phyloP scores from a whole-genome alignment of 2,888 invertebrate genomes.

The Flabesymbios commensalis region DNA sequence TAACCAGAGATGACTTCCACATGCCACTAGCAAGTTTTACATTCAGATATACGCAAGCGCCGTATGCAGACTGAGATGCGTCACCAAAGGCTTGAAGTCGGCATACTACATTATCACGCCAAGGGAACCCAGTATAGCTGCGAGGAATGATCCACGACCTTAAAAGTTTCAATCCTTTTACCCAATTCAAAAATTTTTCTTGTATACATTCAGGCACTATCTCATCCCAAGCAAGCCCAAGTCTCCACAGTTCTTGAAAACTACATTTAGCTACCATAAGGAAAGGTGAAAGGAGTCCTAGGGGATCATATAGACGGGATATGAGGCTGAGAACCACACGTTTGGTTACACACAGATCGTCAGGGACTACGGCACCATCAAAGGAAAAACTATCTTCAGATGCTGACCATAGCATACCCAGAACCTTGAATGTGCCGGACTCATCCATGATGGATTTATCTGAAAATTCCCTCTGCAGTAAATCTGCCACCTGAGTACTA shows the following conservation, averaged over 20 bases:
- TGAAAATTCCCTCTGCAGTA: too few relatives aligned
- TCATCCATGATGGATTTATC: too few relatives aligned
- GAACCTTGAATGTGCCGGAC: conserved; percentile 30
- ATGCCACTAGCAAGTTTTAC: neutral
- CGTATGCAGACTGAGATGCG: conserved; percentile 4
- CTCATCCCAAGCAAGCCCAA: conserved; percentile 43
- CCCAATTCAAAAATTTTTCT: too few relatives aligned
- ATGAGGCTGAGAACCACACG: too few relatives aligned
- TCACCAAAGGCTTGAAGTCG: conserved; percentile 6
- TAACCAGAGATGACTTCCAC: neutral
- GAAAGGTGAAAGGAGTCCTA: conserved; percentile 42
- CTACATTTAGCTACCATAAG: conserved; percentile 40
- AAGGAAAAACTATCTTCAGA: conserved; percentile 26
- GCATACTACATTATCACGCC: too few relatives aligned
- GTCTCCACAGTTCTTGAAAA: conserved; percentile 42
- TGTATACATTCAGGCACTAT: conserved; percentile 19
- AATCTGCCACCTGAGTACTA: conserved; percentile 22
- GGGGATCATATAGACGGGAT: conserved; percentile 45
- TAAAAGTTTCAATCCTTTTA: too few relatives aligned
- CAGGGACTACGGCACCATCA: conserved; percentile 3
- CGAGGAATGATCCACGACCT: too few relatives aligned
- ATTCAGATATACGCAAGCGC: neutral
- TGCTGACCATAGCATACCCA: conserved; percentile 28
- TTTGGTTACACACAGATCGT: too few relatives aligned
- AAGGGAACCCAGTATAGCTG: too few relatives aligned